Percentiles rank a stretch among this genome's conserved stretches.
These are phyloP conservation scores for Acanthopleura granulata DNA, from an alignment of 2,888 invertebrate genomes.

Conservation along the genomic window DNA sequence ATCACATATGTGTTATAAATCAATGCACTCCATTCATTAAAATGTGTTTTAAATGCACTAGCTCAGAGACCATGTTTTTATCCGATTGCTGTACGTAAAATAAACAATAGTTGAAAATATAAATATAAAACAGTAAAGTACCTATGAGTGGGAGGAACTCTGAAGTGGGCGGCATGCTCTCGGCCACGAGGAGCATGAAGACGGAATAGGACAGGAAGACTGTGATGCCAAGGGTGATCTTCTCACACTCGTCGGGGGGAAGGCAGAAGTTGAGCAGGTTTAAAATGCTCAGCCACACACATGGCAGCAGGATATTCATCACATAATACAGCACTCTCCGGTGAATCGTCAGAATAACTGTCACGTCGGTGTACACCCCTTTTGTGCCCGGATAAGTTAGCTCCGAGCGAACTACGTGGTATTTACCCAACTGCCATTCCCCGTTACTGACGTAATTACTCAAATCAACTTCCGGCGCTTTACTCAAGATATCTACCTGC, in stretches of 20 bases:
- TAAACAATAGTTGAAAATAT: too few species aligned
- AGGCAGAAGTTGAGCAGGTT: slow-evolving; percentile 71
- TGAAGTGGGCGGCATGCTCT: slow-evolving; percentile 72
- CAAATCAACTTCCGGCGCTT: slow-evolving; percentile 62
- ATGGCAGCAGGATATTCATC: slow-evolving; percentile 70
- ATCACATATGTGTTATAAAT: too few species aligned
- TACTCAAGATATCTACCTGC: slow-evolving; percentile 64
- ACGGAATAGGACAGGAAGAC: slow-evolving; percentile 71
- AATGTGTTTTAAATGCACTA: too few species aligned
- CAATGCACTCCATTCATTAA: too few species aligned
- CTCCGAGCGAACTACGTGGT: slow-evolving; percentile 54
- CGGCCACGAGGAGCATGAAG: slow-evolving; percentile 71
- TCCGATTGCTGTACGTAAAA: too few species aligned
- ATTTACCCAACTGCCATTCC: slow-evolving; percentile 59
- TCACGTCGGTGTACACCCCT: slow-evolving; percentile 66
- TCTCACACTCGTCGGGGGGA: slow-evolving; percentile 70
- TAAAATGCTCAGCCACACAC: slow-evolving; percentile 70
- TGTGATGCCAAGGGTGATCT: slow-evolving; percentile 71
- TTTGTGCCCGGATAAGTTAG: slow-evolving; percentile 62
- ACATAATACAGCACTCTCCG: slow-evolving; percentile 70
- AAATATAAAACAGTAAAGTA: slow-evolving; percentile 32
- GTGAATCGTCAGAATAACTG: slow-evolving; percentile 70
- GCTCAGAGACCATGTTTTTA: too few species aligned
- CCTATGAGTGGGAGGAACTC: slow-evolving; percentile 72
- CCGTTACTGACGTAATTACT: slow-evolving; percentile 63